A percentile compares a stretch with the other conserved stretches of the same genome.
These are phyloP conservation scores for Chrysopa pallens DNA, from an alignment of 1,140 invertebrate genomes.

Conservation along the genomic window DNA sequence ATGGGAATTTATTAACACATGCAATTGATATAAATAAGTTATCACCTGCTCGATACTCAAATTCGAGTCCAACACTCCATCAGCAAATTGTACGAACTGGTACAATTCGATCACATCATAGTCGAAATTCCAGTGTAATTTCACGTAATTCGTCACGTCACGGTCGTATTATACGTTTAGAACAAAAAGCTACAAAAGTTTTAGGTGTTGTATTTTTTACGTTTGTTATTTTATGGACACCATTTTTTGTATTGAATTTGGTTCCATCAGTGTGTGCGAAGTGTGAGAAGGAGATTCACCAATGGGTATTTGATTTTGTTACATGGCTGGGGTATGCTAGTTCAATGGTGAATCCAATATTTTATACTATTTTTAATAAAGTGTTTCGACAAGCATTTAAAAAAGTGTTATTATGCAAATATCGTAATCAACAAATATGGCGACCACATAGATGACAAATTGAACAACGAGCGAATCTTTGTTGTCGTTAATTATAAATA, in stretches of 20 bases:
- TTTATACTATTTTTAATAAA: slow-evolving; percentile 90
- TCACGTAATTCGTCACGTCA: slow-evolving; percentile 62
- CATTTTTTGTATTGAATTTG: slow-evolving; percentile 81
- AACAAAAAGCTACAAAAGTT: slow-evolving; percentile 90
- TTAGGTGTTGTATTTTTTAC: slow-evolving; percentile 85
- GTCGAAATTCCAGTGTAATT: slow-evolving; percentile 58
- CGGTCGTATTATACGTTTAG: slow-evolving; percentile 59
- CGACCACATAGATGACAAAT: slow-evolving; percentile 22
- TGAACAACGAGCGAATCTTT: no score
- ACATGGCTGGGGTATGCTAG: slow-evolving; percentile 86
- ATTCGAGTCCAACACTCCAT: slow-evolving; percentile 21
- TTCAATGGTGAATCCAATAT: slow-evolving; percentile 86
- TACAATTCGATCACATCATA: slow-evolving; percentile 39
- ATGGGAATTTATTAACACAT: slow-evolving; percentile 5
- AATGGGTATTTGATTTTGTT: slow-evolving; percentile 66
- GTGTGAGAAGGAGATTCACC: slow-evolving; percentile 53
- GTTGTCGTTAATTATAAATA: no score
- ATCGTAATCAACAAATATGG: slow-evolving; percentile 38
- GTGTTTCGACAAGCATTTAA: slow-evolving; percentile 82
- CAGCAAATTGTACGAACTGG: slow-evolving; percentile 17
- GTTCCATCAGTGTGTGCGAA: slow-evolving; percentile 57
- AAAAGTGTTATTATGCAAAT: slow-evolving; percentile 66
- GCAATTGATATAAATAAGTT: slow-evolving; percentile 2
- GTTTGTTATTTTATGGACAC: slow-evolving; percentile 84
- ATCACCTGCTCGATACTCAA: neutral